Conservation (phyloP, 2,888 invertebrate genomes). For the Zelleria hepariella region DNA sequence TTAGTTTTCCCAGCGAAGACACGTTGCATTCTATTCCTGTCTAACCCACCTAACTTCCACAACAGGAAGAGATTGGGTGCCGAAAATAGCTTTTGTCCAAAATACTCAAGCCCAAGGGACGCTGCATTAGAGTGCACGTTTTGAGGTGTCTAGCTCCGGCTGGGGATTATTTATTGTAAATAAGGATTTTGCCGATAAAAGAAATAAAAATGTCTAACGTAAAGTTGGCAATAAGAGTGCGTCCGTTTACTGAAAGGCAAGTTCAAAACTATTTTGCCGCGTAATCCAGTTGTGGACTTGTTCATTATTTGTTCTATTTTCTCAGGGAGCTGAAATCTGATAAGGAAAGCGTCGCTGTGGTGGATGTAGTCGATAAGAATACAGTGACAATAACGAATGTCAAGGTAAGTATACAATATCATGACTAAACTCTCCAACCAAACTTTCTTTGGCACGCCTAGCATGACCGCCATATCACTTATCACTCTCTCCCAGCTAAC, state of each 20-base stretch:
- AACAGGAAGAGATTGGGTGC: slow-evolving; percentile 13
- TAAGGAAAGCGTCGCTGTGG: slow-evolving; percentile 45
- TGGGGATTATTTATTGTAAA: slow-evolving; percentile 4
- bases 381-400: slow-evolving; percentile 73
- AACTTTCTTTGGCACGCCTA: slow-evolving; percentile 5
- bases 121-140: neutral
- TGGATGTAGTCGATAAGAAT: slow-evolving; percentile 56
- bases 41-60: slow-evolving; percentile 22
- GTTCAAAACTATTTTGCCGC: slow-evolving; percentile 15
- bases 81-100: slow-evolving; percentile 36
- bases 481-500: too few relatives aligned
- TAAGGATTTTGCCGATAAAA: too few relatives aligned
- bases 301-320: slow-evolving; percentile 17
- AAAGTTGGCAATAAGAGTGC: slow-evolving; percentile 75
- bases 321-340: slow-evolving; percentile 51
- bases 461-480: too few relatives aligned
- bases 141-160: neutral
- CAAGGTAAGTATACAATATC: slow-evolving; percentile 72
- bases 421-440: too few relatives aligned
- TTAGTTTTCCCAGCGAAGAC: too few relatives aligned
- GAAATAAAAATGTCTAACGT: slow-evolving; percentile 68
- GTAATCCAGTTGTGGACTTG: neutral
- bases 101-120: slow-evolving; percentile 8
- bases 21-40: neutral
- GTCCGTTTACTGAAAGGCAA: slow-evolving; percentile 76